Percentiles rank a stretch among this genome's conserved stretches.
phyloP scores from a whole-genome alignment of 2,888 invertebrate species.

The Serripes groenlandicus region DNA sequence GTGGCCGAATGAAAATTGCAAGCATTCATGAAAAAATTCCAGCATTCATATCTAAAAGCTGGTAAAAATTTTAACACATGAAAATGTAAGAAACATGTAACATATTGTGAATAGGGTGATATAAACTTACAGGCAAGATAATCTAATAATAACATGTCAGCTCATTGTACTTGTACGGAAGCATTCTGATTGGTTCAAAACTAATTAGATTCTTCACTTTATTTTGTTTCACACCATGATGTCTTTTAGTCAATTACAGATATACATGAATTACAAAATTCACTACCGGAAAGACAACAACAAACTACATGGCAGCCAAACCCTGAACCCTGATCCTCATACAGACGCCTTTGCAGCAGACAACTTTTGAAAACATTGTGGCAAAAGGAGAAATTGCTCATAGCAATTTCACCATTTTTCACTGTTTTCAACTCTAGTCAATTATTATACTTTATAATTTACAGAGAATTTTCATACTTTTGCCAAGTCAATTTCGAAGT shows the following conservation, averaged over 20 bases:
- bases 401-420: neutral
- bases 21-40: too few species aligned
- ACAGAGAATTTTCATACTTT: too few species aligned
- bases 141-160: slow-evolving; percentile 27
- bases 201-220: slow-evolving; percentile 17
- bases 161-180: slow-evolving; percentile 6
- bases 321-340: neutral
- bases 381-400: neutral
- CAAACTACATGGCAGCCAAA: neutral
- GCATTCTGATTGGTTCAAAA: slow-evolving; percentile 13
- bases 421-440: too few species aligned
- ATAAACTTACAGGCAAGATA: too few species aligned
- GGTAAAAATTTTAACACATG: neutral
- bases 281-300: neutral
- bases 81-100: neutral
- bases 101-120: too few species aligned
- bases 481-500: too few species aligned
- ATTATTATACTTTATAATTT: too few species aligned
- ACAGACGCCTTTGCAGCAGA: neutral
- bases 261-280: neutral
- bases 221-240: slow-evolving; percentile 15
- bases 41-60: too few species aligned
- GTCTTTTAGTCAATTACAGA: slow-evolving; percentile 13
- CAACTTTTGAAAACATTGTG: neutral
- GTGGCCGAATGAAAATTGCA: too few species aligned